Evolutionary conservation across 2,797 vertebrate species (phyloP).

Genomic region (Scleropages formosus): DNA sequence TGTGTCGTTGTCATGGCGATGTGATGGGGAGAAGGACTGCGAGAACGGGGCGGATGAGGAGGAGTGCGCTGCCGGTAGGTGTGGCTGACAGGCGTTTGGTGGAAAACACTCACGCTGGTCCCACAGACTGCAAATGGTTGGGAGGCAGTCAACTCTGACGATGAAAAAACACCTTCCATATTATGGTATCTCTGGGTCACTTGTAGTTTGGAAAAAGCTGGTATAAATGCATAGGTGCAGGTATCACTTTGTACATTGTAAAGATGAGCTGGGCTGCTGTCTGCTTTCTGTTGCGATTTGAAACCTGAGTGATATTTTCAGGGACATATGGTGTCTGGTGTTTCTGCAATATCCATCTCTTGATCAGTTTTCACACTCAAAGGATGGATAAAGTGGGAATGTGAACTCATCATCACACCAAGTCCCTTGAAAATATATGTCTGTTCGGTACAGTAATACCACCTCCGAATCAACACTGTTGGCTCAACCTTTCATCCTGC

Average conservation of each 20-base stretch:
- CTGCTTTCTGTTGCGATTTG: too few relatives aligned
- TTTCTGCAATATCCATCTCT: not conserved
- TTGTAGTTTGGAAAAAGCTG: too few relatives aligned
- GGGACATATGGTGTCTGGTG: not conserved
- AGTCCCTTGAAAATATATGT: conserved; percentile 6
- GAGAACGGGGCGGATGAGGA: conserved; percentile 89
- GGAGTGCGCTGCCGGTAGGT: conserved; percentile 86
- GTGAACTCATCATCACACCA: not conserved
- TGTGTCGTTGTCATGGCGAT: conserved; percentile 88
- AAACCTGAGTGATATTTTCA: too few relatives aligned
- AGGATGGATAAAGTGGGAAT: not conserved
- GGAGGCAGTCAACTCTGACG: too few relatives aligned
- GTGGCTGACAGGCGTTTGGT: not conserved
- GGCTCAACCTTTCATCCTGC: not conserved
- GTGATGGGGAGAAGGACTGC: conserved; percentile 92
- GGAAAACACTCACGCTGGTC: too few relatives aligned
- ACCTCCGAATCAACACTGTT: not conserved
- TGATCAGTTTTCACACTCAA: not conserved
- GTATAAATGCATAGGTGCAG: too few relatives aligned
- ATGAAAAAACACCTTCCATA: too few relatives aligned
- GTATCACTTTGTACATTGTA: too few relatives aligned
- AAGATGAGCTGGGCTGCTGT: too few relatives aligned
- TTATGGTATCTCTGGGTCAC: too few relatives aligned
- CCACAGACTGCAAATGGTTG: too few relatives aligned
- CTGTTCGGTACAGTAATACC: not conserved